phyloP scores from a whole-genome alignment of 2,888 invertebrate species.

The Eumerus sabulonum region DNA sequence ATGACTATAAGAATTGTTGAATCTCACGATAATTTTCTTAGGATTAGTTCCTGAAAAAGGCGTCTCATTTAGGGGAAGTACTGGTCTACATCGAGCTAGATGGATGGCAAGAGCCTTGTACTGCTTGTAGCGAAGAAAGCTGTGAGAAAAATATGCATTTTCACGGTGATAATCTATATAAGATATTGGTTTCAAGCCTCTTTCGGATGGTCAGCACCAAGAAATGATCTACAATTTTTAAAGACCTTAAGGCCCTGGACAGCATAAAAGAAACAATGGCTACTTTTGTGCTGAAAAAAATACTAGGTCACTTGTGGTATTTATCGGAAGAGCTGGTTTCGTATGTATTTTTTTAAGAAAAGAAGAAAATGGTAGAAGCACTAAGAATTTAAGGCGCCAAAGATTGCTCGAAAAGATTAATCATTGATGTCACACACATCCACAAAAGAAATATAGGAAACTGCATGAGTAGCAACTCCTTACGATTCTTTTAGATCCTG shows the following conservation, averaged over 20 bases:
- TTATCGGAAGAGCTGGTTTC: conserved; percentile 13
- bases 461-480: too few species aligned
- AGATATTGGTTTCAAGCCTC: neutral
- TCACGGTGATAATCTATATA: neutral
- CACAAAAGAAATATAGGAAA: too few species aligned
- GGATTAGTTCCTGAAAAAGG: conserved; percentile 29
- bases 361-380: conserved; percentile 13
- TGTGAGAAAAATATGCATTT: too few species aligned
- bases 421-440: too few species aligned
- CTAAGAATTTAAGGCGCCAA: conserved; percentile 13
- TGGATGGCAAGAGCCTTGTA: too few species aligned
- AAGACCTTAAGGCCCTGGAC: neutral
- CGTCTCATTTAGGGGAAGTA: conserved; percentile 11
- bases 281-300: neutral
- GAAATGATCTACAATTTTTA: neutral
- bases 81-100: conserved; percentile 28
- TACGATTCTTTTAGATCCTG: too few species aligned
- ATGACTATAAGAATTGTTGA: conserved; percentile 38
- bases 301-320: too few species aligned
- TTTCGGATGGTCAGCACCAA: neutral
- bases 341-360: conserved; percentile 2
- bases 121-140: conserved; percentile 7
- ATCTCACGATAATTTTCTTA: conserved; percentile 35
- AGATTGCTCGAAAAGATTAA: conserved; percentile 1
- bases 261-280: neutral